Evolutionary conservation across 1,140 invertebrate genomes (phyloP), one percentile per base, ranked within the genome.

Genomic region (Drosophila neocordata): DNA sequence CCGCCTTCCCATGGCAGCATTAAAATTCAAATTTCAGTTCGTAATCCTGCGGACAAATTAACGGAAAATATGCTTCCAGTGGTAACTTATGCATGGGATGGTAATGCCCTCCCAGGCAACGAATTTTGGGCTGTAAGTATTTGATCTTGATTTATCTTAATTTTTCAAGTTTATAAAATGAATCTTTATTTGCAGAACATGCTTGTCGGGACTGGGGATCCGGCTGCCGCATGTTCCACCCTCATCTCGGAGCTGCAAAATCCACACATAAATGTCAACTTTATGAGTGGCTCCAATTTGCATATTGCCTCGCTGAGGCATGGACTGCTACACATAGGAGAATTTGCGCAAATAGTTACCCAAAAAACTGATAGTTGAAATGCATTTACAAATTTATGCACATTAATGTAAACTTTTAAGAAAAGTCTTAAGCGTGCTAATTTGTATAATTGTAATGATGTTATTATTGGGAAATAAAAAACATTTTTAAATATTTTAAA

Each of bases 21-120:
- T 4, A 27, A 34, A 24, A 65, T 89, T 9, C 73, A 60, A 1
- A 63, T 77, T 6, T 80, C 81, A 0, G 20, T 38, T 0, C 56
- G 91, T 7, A 83, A 91, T 81, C 90, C 90, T 0, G 75, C 74
- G 4, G 65, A 74, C 0, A 92, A 91, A 51, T 63, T 92, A 38
- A 0, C 3, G 1, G 38, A 75, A 56, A 15, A 76, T 35, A 80
- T 95, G 53, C 34, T 90, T 52, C 71, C 66, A 0, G 92, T 95
- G 8, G 93, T 95, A 4, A 94, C 93, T 1, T 95, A 95, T 72
- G 94, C 95, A 0, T 95, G 94, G 93, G 95, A 95, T 82, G 93
- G 94, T 7, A 95, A 95, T 76, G 92, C 94, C 1, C 92, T 94
- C 59, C 94, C 95, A 2, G 95, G 94, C 74, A 94, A 93, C 65